Conservation (phyloP, 2,888 invertebrate species). For the Ochlodes sylvanus region DNA sequence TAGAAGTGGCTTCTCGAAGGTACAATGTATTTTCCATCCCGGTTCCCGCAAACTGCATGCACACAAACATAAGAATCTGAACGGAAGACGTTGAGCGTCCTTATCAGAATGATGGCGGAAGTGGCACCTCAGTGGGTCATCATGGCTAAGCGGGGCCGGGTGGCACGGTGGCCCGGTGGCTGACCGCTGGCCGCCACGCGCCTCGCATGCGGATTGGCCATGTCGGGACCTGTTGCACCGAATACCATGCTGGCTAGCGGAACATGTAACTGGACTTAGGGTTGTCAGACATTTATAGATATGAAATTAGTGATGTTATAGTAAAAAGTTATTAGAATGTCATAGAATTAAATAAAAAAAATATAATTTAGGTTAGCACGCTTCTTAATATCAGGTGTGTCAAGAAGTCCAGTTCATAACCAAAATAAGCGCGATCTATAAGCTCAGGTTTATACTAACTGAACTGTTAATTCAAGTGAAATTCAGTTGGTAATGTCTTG, state of each 20-base stretch:
- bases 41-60: slow-evolving; percentile 1
- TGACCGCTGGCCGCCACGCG: slow-evolving; percentile 45
- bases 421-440: too few species aligned
- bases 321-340: too few species aligned
- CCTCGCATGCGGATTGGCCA: slow-evolving; percentile 55
- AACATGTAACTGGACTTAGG: slow-evolving; percentile 64
- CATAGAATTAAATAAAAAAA: too few species aligned
- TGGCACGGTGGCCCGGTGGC: slow-evolving; percentile 34
- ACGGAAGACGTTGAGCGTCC: slow-evolving; percentile 19
- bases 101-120: slow-evolving; percentile 43
- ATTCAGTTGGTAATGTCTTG: too few species aligned
- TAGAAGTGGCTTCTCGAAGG: too few species aligned
- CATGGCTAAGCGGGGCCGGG: slow-evolving; percentile 42
- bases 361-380: too few species aligned
- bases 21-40: neutral
- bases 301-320: too few species aligned
- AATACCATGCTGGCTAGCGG: slow-evolving; percentile 73
- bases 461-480: too few species aligned
- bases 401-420: too few species aligned
- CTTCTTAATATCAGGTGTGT: too few species aligned
- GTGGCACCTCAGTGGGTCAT: slow-evolving; percentile 44
- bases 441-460: too few species aligned
- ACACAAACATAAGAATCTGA: slow-evolving; percentile 3
- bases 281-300: slow-evolving; percentile 15
- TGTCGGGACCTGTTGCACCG: slow-evolving; percentile 55